These are phyloP conservation scores for Troilus luridus DNA, from an alignment of 2,888 invertebrate genomes.

Conservation along the genomic window DNA sequence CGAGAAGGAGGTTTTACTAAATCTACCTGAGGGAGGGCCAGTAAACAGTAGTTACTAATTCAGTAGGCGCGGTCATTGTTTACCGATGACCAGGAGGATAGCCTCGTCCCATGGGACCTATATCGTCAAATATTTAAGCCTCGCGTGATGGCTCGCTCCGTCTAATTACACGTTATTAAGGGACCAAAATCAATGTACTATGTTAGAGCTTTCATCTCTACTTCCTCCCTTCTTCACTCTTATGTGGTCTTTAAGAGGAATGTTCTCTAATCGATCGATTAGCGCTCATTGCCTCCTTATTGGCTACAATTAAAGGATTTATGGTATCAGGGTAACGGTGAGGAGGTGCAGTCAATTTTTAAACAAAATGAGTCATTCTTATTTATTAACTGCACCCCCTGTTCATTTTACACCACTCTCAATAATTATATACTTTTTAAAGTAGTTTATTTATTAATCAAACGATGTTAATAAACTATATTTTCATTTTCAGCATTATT, in stretches of 20 bases:
- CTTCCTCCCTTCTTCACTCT: background rate
- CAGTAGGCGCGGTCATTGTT: conserved; percentile 45
- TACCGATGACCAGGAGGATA: conserved; percentile 58
- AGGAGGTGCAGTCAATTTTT: too few species aligned
- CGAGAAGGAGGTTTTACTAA: conserved; percentile 37
- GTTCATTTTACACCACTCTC: too few species aligned
- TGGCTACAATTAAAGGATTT: background rate
- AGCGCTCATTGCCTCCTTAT: background rate
- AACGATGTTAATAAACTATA: too few species aligned
- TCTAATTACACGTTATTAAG: conserved; percentile 41
- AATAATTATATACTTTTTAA: too few species aligned
- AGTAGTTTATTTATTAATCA: too few species aligned
- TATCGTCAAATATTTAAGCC: conserved; percentile 54
- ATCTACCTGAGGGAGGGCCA: conserved; percentile 12
- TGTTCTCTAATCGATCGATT: background rate
- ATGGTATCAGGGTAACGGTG: background rate
- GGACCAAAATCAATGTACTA: conserved; percentile 46
- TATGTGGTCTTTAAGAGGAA: background rate
- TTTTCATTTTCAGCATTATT: too few species aligned
- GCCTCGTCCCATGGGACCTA: conserved; percentile 44
- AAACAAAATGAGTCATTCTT: too few species aligned
- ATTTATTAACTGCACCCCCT: too few species aligned
- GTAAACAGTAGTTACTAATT: conserved; percentile 52
- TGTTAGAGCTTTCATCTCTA: conserved; percentile 14
- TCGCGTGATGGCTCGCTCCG: conserved; percentile 46